Evolutionary conservation across 2,113 vertebrate species (phyloP).

Genomic region (Oncorhynchus tshawytscha): DNA sequence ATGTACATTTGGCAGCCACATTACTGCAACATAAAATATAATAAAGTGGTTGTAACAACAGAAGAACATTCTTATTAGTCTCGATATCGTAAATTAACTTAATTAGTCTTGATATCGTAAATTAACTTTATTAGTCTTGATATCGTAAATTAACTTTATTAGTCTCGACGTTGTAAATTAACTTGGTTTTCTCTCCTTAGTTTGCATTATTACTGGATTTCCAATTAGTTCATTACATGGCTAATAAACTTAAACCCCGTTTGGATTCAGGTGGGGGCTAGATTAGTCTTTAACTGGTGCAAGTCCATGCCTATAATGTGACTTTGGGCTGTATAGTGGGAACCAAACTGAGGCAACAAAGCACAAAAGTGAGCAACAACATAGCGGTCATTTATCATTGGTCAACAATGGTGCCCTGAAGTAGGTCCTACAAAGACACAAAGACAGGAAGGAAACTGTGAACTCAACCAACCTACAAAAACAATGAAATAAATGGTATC

Average conservation of each 20-base stretch:
- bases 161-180: too few species aligned
- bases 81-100: too few species aligned
- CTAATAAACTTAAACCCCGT: not conserved
- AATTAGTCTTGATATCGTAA: too few species aligned
- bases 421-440: not conserved
- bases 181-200: not conserved
- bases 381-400: not conserved
- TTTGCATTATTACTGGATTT: not conserved
- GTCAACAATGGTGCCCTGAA: not conserved
- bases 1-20: not conserved
- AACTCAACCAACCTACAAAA: slow-evolving; percentile 20
- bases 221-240: not conserved
- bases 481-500: slow-evolving; percentile 76
- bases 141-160: too few species aligned
- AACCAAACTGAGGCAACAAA: not conserved
- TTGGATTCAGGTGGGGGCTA: not conserved
- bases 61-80: too few species aligned
- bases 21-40: not conserved
- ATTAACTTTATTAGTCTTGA: too few species aligned
- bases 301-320: not conserved
- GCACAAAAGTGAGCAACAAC: not conserved
- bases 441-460: not conserved
- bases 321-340: not conserved
- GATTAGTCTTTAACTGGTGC: not conserved
- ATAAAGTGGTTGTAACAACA: not conserved